phyloP scores from a whole-genome alignment of 2,888 invertebrate genomes.

The Cephus nigrinus region DNA sequence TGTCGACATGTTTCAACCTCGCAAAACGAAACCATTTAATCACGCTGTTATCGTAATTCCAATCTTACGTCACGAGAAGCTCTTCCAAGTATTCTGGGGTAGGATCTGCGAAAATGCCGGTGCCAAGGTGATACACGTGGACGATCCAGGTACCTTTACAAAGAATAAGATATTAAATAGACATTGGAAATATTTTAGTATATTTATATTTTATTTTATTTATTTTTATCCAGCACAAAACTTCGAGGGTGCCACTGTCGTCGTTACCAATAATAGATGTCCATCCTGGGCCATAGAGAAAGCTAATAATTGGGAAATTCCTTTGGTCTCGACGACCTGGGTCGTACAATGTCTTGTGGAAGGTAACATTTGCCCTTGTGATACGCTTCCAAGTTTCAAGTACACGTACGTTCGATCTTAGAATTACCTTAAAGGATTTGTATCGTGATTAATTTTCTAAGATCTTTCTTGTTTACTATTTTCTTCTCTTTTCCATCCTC shows the following conservation, averaged over 20 bases:
- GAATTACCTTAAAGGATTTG: background rate
- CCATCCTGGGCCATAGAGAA: slow-evolving; percentile 69
- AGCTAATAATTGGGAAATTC: slow-evolving; percentile 72
- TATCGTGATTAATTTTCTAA: background rate
- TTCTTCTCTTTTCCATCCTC: background rate
- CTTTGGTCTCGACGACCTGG: slow-evolving; percentile 78
- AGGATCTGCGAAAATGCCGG: slow-evolving; percentile 72
- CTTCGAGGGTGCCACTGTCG: slow-evolving; percentile 55
- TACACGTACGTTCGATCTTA: slow-evolving; percentile 65
- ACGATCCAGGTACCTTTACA: slow-evolving; percentile 43
- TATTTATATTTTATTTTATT: background rate
- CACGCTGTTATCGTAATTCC: slow-evolving; percentile 52
- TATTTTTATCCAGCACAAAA: background rate
- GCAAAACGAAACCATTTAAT: slow-evolving; percentile 48
- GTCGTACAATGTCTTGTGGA: slow-evolving; percentile 76
- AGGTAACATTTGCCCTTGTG: slow-evolving; percentile 68
- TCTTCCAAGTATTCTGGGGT: slow-evolving; percentile 73
- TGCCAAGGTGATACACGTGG: slow-evolving; percentile 48
- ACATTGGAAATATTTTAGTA: background rate
- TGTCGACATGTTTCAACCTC: slow-evolving; percentile 57
- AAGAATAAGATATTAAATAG: background rate
- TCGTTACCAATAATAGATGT: slow-evolving; percentile 75
- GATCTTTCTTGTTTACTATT: background rate
- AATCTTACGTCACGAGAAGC: slow-evolving; percentile 61
- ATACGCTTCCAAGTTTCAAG: slow-evolving; percentile 69